Evolutionary conservation across 2,113 vertebrate genomes (phyloP).

Genomic region (Oreocharis arfaki): DNA sequence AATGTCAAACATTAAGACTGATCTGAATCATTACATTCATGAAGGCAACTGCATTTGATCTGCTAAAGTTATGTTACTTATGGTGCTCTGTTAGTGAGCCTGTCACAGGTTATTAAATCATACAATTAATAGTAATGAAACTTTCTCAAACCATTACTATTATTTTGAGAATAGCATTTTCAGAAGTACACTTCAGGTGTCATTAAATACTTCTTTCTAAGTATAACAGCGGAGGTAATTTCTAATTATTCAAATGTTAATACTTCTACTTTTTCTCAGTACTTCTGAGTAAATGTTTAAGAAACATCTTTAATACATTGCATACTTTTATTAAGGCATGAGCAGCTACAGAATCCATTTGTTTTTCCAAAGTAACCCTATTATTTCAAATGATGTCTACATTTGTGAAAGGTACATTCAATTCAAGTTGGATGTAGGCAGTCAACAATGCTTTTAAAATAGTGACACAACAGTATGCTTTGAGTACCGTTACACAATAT

Average conservation of each 20-base stretch:
- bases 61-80: slow-evolving; percentile 8
- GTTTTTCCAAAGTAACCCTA: not conserved
- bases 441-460: slow-evolving; percentile 24
- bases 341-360: not conserved
- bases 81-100: not conserved
- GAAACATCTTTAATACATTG: slow-evolving; percentile 60
- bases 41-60: slow-evolving; percentile 15
- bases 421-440: not conserved
- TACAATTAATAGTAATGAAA: slow-evolving; percentile 1
- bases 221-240: not conserved
- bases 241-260: not conserved
- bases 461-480: slow-evolving; percentile 20
- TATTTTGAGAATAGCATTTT: not conserved
- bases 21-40: slow-evolving; percentile 35
- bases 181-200: not conserved
- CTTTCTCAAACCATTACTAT: not conserved
- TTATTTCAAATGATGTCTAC: not conserved
- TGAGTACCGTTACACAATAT: slow-evolving; percentile 45
- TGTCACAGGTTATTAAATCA: slow-evolving; percentile 50
- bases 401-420: slow-evolving; percentile 8
- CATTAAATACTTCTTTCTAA: not conserved
- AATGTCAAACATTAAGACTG: slow-evolving; percentile 50
- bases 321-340: slow-evolving; percentile 54
- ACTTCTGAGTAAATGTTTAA: not conserved
- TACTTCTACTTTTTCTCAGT: not conserved